Conservation (phyloP, 2,797 vertebrate genomes). For the Crenichthys baileyi region DNA sequence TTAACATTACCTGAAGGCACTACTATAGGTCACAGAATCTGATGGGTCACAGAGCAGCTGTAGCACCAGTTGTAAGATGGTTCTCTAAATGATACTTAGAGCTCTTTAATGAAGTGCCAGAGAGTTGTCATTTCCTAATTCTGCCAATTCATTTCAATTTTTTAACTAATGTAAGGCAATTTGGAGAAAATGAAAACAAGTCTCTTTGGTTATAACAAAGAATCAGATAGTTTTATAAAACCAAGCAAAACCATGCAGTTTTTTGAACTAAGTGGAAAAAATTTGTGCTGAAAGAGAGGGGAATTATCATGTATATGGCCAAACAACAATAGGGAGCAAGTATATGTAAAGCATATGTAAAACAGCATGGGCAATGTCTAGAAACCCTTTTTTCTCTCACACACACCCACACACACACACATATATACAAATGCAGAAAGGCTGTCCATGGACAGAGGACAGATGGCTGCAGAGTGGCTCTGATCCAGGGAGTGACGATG, state of each 20-base stretch:
- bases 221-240: slow-evolving; percentile 7
- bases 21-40: slow-evolving; percentile 5
- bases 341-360: slow-evolving; percentile 46
- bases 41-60: slow-evolving; percentile 9
- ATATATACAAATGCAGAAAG: slow-evolving; percentile 43
- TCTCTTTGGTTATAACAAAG: not conserved
- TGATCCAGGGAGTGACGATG: slow-evolving; percentile 78
- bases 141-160: not conserved
- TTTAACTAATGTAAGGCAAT: not conserved
- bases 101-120: slow-evolving; percentile 7
- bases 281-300: slow-evolving; percentile 7
- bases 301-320: slow-evolving; percentile 5
- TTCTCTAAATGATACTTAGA: slow-evolving; percentile 2
- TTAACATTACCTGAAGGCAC: slow-evolving; percentile 10
- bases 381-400: slow-evolving; percentile 37
- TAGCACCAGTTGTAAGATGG: not conserved
- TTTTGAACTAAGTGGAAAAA: not conserved
- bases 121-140: not conserved
- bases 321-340: slow-evolving; percentile 29
- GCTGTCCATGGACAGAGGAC: slow-evolving; percentile 77
- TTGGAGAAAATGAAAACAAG: not conserved
- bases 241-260: not conserved
- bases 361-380: slow-evolving; percentile 49
- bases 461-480: slow-evolving; percentile 79
- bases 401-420: slow-evolving; percentile 17